A percentile compares a stretch with the other conserved stretches of the same genome.
These are phyloP conservation scores for Vanacampus margaritifer DNA, from an alignment of 2,113 vertebrate genomes.

Conservation along the genomic window DNA sequence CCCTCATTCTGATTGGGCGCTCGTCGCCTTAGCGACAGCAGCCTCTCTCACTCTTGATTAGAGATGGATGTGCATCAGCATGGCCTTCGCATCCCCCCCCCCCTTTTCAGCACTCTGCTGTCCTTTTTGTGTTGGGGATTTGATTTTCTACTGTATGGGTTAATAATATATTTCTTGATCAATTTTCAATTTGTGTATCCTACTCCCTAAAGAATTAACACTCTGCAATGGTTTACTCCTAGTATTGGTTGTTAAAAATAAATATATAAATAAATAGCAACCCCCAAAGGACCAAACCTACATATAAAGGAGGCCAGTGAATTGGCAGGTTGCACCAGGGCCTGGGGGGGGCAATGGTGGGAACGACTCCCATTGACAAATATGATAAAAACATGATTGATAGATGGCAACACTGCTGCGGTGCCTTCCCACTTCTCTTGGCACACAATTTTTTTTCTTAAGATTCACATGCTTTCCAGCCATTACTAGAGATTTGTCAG, in stretches of 20 bases:
- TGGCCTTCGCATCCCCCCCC: neutral
- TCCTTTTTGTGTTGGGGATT: neutral
- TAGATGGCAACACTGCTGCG: slow-evolving; percentile 16
- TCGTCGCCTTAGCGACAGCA: slow-evolving; percentile 29
- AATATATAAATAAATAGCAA: slow-evolving; percentile 8
- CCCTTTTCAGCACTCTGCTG: neutral
- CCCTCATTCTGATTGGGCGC: slow-evolving; percentile 11
- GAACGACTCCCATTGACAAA: slow-evolving; percentile 26
- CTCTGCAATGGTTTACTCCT: neutral
- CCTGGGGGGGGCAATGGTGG: slow-evolving; percentile 26
- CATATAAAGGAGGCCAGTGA: slow-evolving; percentile 49
- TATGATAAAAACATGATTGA: slow-evolving; percentile 10
- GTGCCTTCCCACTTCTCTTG: slow-evolving; percentile 4
- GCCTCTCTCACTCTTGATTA: slow-evolving; percentile 8
- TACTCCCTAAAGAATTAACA: neutral
- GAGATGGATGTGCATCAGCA: slow-evolving; percentile 7
- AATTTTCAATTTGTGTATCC: neutral
- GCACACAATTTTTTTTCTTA: slow-evolving; percentile 5
- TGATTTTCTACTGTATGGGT: neutral
- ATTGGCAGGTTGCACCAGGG: slow-evolving; percentile 55
- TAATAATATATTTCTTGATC: neutral
- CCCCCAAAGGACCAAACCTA: slow-evolving; percentile 9
- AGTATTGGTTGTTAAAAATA: slow-evolving; percentile 14
- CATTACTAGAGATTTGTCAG: slow-evolving; percentile 33
- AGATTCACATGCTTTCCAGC: slow-evolving; percentile 21